phyloP scores from a whole-genome alignment of 2,113 vertebrate species.

The Ascaphus truei region DNA sequence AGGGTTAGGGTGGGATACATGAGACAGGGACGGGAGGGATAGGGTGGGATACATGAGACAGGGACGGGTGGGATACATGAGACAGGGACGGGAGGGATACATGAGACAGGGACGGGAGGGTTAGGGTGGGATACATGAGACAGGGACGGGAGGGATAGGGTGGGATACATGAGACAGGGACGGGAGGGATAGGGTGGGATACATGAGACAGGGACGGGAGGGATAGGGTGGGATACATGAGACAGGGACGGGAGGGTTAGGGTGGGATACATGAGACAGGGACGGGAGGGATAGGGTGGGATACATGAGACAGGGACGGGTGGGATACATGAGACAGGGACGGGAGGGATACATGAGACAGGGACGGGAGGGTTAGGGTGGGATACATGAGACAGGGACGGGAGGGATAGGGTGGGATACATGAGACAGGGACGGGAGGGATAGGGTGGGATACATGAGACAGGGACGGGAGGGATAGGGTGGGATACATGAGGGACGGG shows the following conservation, averaged over 20 bases:
- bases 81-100: no score
- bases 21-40: no score
- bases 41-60: not conserved
- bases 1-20: not conserved
- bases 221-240: not conserved
- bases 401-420: no score
- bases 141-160: not conserved
- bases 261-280: not conserved
- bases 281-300: not conserved
- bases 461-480: not conserved
- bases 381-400: no score
- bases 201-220: not conserved
- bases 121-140: no score
- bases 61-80: not conserved
- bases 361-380: no score
- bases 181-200: not conserved
- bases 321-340: not conserved
- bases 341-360: not conserved
- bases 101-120: no score
- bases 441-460: not conserved
- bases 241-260: not conserved
- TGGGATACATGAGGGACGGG: not conserved
- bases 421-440: not conserved
- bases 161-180: not conserved
- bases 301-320: not conserved